Conservation (phyloP, 2,797 vertebrate species). For the Notolepis coatsorum region DNA sequence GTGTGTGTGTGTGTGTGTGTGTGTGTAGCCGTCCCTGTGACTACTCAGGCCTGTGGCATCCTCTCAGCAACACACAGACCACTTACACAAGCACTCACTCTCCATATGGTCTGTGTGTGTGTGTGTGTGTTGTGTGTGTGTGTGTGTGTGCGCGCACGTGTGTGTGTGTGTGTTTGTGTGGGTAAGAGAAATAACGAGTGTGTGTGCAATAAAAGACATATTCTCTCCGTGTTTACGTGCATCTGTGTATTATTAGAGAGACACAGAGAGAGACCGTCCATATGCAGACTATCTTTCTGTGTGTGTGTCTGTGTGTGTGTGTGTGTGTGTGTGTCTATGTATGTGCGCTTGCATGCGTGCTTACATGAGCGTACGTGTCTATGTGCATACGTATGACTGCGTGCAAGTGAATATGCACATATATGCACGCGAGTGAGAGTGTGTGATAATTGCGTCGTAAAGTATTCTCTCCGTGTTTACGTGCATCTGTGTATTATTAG, state of each 20-base stretch:
- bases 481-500: too few species aligned
- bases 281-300: neutral
- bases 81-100: neutral
- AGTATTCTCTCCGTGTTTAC: neutral
- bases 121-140: neutral
- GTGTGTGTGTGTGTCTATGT: constrained; percentile 10
- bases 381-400: too few species aligned
- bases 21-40: too few species aligned
- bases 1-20: neutral
- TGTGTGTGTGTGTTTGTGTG: neutral
- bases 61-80: neutral
- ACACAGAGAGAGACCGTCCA: too few species aligned
- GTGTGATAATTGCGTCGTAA: neutral
- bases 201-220: too few species aligned
- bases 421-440: neutral
- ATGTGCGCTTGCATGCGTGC: neutral
- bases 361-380: neutral
- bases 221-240: neutral
- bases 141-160: neutral
- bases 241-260: too few species aligned
- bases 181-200: neutral
- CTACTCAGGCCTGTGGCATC: constrained; percentile 37
- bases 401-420: neutral
- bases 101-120: neutral
- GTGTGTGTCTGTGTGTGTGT: constrained; percentile 1